phyloP scores from a whole-genome alignment of 2,888 invertebrate species.

The Ennomos quercinarius region DNA sequence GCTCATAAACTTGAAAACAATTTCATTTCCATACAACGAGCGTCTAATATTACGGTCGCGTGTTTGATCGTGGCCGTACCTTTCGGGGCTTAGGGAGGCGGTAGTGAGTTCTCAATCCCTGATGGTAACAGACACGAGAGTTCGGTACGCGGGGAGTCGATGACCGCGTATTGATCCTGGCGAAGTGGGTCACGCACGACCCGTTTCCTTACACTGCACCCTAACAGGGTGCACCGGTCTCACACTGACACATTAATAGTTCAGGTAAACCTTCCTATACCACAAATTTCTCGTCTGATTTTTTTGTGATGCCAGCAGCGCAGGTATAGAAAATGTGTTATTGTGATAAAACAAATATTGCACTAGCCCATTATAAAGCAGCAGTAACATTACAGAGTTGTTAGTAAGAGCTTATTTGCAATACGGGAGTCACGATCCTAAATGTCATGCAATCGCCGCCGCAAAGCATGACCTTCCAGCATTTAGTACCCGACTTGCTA shows the following conservation, averaged over 20 bases:
- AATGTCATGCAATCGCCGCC: slow-evolving; percentile 31
- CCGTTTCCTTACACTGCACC: slow-evolving; percentile 77
- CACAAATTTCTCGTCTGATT: too few relatives aligned
- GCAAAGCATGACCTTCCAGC: slow-evolving; percentile 55
- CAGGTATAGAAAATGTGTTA: too few relatives aligned
- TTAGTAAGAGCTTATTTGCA: slow-evolving; percentile 22
- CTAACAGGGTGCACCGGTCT: slow-evolving; percentile 63
- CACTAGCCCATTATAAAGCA: not conserved
- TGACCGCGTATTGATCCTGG: slow-evolving; percentile 83
- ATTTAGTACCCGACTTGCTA: slow-evolving; percentile 55
- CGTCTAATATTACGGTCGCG: slow-evolving; percentile 31
- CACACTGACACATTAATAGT: slow-evolving; percentile 39
- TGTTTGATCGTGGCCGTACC: slow-evolving; percentile 20
- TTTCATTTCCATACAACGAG: slow-evolving; percentile 41
- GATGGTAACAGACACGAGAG: slow-evolving; percentile 53
- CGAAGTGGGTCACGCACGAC: slow-evolving; percentile 82
- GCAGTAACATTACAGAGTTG: not conserved
- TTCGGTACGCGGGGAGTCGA: slow-evolving; percentile 73
- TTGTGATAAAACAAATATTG: too few relatives aligned
- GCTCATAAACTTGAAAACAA: slow-evolving; percentile 39
- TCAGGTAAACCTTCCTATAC: slow-evolving; percentile 8
- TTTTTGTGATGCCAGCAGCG: too few relatives aligned
- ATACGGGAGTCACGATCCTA: slow-evolving; percentile 28
- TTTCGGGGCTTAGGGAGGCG: slow-evolving; percentile 1
- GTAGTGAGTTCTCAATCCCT: slow-evolving; percentile 22